These are phyloP conservation scores for Chroicocephalus ridibundus DNA, from an alignment of 2,113 vertebrate species.

Conservation along the genomic window DNA sequence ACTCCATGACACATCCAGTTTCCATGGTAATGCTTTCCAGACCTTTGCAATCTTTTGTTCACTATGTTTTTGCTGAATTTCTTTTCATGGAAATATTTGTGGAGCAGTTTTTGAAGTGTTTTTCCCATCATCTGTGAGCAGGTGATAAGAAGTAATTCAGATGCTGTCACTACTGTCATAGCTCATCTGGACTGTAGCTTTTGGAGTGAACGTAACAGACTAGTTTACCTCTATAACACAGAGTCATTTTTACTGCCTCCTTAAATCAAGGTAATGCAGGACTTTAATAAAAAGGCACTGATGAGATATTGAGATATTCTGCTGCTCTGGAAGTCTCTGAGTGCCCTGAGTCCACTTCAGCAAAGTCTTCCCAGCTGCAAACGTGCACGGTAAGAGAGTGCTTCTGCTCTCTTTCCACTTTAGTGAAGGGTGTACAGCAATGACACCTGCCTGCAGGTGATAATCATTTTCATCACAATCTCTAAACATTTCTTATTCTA, in stretches of 20 bases:
- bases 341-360: not conserved
- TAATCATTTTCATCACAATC: not conserved
- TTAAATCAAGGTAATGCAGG: not conserved
- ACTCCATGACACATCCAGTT: not conserved
- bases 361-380: not conserved
- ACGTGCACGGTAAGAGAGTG: not conserved
- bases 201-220: not conserved
- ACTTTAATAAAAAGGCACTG: not conserved
- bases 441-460: not conserved
- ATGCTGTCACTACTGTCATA: not conserved
- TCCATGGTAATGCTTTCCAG: not conserved
- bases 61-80: not conserved
- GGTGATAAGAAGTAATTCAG: not conserved
- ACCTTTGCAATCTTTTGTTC: not conserved
- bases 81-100: not conserved
- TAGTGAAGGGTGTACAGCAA: not conserved
- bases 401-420: not conserved
- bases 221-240: not conserved
- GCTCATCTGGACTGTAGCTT: not conserved
- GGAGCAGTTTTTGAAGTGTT: not conserved
- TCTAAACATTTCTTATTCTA: not conserved
- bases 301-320: not conserved
- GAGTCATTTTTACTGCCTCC: not conserved
- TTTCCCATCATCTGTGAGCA: not conserved
- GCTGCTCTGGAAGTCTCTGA: not conserved